Base-by-base conservation (phyloP, 2,888 invertebrate genomes). In the Octonoba sinensis region DNA sequence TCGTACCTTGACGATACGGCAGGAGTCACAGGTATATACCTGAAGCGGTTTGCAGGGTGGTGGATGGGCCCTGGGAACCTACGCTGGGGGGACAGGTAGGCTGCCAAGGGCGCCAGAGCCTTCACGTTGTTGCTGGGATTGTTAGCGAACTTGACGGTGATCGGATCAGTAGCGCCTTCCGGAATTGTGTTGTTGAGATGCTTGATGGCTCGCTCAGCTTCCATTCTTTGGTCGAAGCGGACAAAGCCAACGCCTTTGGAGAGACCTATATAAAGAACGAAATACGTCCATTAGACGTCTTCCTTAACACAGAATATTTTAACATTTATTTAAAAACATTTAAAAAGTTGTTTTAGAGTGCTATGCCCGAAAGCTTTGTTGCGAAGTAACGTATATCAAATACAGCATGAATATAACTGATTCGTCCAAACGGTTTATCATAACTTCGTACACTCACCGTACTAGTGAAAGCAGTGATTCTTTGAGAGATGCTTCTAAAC, bases 171-270 rank as follows among this genome's bases (percentile, higher is more conserved):
- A 81, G 93, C 93, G 84, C 95, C 95, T 86, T 95, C 93, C 64
- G 96, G 96, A 56, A 95, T 92, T 87, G 94, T 93, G 86, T 95
- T 95, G 88, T 96, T 95, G 88, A 96, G 91, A 90, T 95, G 94
- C 89, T 95, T 93, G 88, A 96, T 96, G 83, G 96, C 96, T 83
- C 93, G 91, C 89, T 96, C 96, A 1, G 96, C 96, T 89, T 96
- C 96, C 87, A 92, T 91, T 85, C 95, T 92, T 89, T 95, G 95
- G 89, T 96, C 96, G 89, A 96, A 96, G 85, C 96, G 92, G 86
- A 96, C 96, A 90, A 96, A 96, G 51, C 96, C 96, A 86, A 96
- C 96, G 86, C 96, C 96, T 90, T 96, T 94, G 75, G 96, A 96
- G 85, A 96, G 92, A 85, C 96, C 96, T 91, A 87, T 20, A 86